A percentile compares a stretch with the other conserved stretches of the same genome.
phyloP scores from a whole-genome alignment of 2,888 invertebrate genomes.

The Onthophagus sagittarius region DNA sequence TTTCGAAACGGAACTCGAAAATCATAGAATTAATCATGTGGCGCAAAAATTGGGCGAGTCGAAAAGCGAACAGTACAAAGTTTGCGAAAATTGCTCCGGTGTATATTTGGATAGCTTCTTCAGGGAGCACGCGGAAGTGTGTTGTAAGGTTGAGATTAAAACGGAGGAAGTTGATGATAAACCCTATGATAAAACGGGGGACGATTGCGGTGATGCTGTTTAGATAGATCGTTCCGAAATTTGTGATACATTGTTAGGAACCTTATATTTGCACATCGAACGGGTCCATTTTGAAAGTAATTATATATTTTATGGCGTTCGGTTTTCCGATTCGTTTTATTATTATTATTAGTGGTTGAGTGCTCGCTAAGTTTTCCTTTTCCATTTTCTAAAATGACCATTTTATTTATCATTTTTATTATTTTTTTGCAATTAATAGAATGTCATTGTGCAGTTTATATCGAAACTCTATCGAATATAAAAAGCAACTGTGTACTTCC shows the following conservation, averaged over 20 bases:
- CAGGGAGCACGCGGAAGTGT: constrained; percentile 18
- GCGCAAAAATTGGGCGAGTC: constrained; percentile 11
- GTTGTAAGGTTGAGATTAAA: constrained; percentile 20
- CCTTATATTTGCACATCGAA: constrained; percentile 10
- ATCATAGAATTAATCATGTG: constrained; percentile 59
- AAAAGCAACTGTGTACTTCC: background rate
- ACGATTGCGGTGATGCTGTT: background rate
- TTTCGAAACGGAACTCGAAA: constrained; percentile 87
- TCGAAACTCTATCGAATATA: background rate
- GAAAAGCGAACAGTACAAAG: constrained; percentile 18
- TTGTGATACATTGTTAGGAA: constrained; percentile 10
- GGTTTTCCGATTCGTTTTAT: background rate
- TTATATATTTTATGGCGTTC: constrained; percentile 7
- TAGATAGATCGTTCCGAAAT: constrained; percentile 10
- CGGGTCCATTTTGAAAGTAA: constrained; percentile 9
- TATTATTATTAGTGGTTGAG: constrained; percentile 1
- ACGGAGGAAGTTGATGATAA: constrained; percentile 16
- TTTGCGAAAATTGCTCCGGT: constrained; percentile 20
- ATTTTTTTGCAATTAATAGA: background rate
- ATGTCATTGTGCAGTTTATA: background rate
- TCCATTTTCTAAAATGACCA: no score
- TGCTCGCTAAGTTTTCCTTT: background rate
- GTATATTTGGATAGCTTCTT: constrained; percentile 14
- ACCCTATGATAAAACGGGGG: background rate
- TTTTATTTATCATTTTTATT: no score